Evolutionary conservation across 2,888 invertebrate genomes (phyloP).

Genomic region (Hydrotaea diabolus): DNA sequence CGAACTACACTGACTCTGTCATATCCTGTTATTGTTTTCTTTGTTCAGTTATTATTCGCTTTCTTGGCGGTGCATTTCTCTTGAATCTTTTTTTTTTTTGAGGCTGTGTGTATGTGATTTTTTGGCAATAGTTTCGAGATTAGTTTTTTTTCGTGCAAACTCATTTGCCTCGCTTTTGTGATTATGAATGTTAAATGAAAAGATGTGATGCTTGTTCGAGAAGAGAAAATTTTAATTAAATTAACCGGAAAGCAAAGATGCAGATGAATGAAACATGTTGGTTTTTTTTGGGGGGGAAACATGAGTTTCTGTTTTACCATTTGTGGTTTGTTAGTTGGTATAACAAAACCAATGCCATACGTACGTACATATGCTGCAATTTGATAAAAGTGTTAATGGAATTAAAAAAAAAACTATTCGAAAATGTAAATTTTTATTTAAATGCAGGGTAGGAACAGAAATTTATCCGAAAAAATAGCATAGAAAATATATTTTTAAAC

Average conservation of each 20-base stretch:
- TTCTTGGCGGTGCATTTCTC: slow-evolving; percentile 16
- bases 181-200: slow-evolving; percentile 16
- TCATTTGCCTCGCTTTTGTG: slow-evolving; percentile 15
- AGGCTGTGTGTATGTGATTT: not conserved
- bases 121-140: slow-evolving; percentile 14
- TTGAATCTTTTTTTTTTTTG: not conserved
- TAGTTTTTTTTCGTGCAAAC: not conserved
- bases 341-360: no score
- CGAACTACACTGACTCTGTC: slow-evolving; percentile 14
- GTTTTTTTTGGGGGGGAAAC: no score
- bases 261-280: not conserved
- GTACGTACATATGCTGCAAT: no score
- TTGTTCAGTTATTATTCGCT: not conserved
- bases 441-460: no score
- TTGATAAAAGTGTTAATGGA: no score
- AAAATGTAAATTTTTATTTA: no score
- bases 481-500: no score
- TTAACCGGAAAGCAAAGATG: not conserved
- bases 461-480: no score
- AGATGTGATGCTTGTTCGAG: not conserved
- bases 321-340: no score
- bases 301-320: no score
- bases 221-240: not conserved
- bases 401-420: no score
- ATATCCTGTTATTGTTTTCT: slow-evolving; percentile 37